These are phyloP conservation scores for Drosophila ezoana DNA, from an alignment of 2,888 invertebrate genomes.

Conservation along the genomic window DNA sequence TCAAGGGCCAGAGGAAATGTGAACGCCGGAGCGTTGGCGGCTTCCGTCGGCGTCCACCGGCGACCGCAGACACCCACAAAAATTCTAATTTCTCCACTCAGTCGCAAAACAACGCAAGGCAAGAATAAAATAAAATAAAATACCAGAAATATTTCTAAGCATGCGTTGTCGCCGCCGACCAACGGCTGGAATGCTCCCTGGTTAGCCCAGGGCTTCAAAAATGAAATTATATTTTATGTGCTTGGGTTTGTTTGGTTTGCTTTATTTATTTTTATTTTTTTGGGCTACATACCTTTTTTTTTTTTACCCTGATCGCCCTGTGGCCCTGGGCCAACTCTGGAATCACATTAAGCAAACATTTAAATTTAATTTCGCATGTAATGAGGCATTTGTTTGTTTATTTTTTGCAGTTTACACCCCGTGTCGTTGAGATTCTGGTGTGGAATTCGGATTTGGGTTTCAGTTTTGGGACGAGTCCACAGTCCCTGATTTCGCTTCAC, in stretches of 20 bases:
- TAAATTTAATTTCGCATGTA: slow-evolving; percentile 84
- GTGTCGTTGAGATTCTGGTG: slow-evolving; percentile 34
- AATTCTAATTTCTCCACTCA: slow-evolving; percentile 74
- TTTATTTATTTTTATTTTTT: slow-evolving; percentile 20
- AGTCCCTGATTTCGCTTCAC: slow-evolving; percentile 34
- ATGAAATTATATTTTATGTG: slow-evolving; percentile 81
- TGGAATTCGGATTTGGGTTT: slow-evolving; percentile 25
- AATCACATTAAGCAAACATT: slow-evolving; percentile 83
- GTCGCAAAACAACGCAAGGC: slow-evolving; percentile 38
- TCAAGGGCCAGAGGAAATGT: slow-evolving; percentile 43
- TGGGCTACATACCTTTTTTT: slow-evolving; percentile 52
- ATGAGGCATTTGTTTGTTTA: slow-evolving; percentile 81
- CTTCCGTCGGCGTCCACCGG: slow-evolving; percentile 67
- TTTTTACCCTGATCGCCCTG: slow-evolving; percentile 47
- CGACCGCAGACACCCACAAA: slow-evolving; percentile 69
- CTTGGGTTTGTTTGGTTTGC: slow-evolving; percentile 65
- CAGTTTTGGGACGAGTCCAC: slow-evolving; percentile 4
- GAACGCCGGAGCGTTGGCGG: slow-evolving; percentile 49
- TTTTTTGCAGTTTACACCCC: slow-evolving; percentile 69
- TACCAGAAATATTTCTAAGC: slow-evolving; percentile 78
- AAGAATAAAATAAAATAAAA: slow-evolving; percentile 49
- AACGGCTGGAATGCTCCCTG: slow-evolving; percentile 54
- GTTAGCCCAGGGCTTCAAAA: slow-evolving; percentile 75
- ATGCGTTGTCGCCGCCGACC: slow-evolving; percentile 57
- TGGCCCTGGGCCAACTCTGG: slow-evolving; percentile 55